A percentile compares a stretch with the other conserved stretches of the same genome.
phyloP scores from a whole-genome alignment of 2,888 invertebrate species.

The Siphonodentalium dalli region DNA sequence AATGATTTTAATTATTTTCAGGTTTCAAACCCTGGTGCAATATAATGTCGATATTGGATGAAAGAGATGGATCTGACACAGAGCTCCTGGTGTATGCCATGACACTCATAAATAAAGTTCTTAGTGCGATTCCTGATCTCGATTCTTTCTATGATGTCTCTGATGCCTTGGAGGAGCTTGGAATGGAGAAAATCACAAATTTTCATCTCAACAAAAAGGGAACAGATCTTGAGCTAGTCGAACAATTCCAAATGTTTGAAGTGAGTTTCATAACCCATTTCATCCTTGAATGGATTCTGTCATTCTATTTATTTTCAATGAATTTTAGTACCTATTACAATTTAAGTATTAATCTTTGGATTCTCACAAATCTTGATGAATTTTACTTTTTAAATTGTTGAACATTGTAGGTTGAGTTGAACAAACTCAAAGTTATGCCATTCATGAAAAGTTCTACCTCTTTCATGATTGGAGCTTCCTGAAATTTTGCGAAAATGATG shows the following conservation, averaged over 20 bases:
- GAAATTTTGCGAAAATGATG: no score
- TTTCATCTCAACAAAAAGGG: constrained; percentile 74
- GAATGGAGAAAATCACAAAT: constrained; percentile 66
- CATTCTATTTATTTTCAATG: no score
- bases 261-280: constrained; percentile 41
- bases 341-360: no score
- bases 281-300: no score
- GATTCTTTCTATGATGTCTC: constrained; percentile 98
- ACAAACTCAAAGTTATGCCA: no score
- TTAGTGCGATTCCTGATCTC: constrained; percentile 91
- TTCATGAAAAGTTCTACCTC: no score
- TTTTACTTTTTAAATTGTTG: no score
- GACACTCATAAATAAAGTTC: constrained; percentile 92
- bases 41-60: constrained; percentile 82
- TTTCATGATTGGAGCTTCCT: no score
- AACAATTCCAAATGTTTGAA: constrained; percentile 95
- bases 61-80: constrained; percentile 92
- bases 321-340: no score
- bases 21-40: constrained; percentile 77
- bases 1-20: constrained; percentile 53
- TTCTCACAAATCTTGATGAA: no score
- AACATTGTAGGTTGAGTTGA: no score
- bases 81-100: constrained; percentile 95
- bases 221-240: constrained; percentile 88
- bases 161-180: constrained; percentile 88